Evolutionary conservation across 2,888 invertebrate genomes (phyloP), one percentile per base, ranked within the genome.

Genomic region (Apantesis nais): DNA sequence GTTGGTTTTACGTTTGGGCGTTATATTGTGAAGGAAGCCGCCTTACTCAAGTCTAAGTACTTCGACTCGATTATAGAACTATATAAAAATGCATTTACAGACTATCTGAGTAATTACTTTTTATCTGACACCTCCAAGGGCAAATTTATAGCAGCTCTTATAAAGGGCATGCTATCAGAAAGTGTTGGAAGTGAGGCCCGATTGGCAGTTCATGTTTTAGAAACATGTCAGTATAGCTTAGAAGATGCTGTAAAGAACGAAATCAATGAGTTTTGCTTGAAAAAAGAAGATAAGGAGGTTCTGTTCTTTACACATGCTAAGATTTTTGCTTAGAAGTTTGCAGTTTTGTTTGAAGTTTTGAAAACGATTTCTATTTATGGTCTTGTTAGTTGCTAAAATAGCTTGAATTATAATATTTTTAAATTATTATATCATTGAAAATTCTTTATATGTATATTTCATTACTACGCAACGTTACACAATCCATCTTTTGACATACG

Each of bases 1-100:
- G 88, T 92, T 3, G 91, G 90, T 9, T 74, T 78, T 14, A 74
- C 83, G 22, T 88, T 90, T 37, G 89, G 90, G 0, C 85, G 83
- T 25, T 86, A 87, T 60, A 80, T 91, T 39, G 84, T 83, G 0
- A 76, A 77, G 22, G 92, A 91, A 74, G 73, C 87, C 1, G 74
- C 79, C 7, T 82, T 87, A 39, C 76, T 92, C 7, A 80, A 68
- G 0, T 67, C 37, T 4, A 82, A 79, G 65, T 90, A 88, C 70
- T 92, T 89, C 66, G 81, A 85, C 61, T 88, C 90, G 0, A 74
- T 91, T 7, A 74, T 82, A 44, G 84, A 86, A n/a, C 63, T 90
- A 4, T 92, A 91, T 65, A 74, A 74, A 3, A 37, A 34, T 0
- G 76, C 74, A 0, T 69, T 92, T 5, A 60, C 34, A 1, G 25